phyloP scores from a whole-genome alignment of 1,140 invertebrate genomes.

The Zaprionus africanus region DNA sequence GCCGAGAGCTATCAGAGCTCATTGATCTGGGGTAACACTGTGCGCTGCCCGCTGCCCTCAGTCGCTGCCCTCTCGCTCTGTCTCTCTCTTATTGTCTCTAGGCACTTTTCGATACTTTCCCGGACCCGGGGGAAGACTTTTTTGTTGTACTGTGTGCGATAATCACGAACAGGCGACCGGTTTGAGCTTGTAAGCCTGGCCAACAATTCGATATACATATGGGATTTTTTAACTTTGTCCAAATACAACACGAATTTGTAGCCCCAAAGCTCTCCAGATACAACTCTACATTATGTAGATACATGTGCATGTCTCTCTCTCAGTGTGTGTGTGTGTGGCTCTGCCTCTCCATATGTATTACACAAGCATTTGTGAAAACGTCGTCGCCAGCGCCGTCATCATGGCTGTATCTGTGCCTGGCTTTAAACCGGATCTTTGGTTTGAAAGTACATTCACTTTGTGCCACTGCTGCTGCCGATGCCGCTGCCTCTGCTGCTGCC shows the following conservation, averaged over 20 bases:
- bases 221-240: conserved; percentile 40
- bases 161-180: conserved; percentile 56
- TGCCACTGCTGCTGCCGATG: conserved; percentile 45
- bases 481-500: conserved; percentile 17
- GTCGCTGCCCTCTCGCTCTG: conserved; percentile 6
- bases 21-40: conserved; percentile 62
- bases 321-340: conserved; percentile 17
- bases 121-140: conserved; percentile 30
- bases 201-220: conserved; percentile 52
- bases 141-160: conserved; percentile 42
- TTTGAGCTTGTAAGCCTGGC: conserved; percentile 48
- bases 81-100: not conserved
- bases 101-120: conserved; percentile 36
- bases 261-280: conserved; percentile 46
- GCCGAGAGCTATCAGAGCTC: conserved; percentile 64
- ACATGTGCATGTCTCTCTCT: not conserved
- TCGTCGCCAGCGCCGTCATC: conserved; percentile 64
- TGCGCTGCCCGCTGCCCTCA: conserved; percentile 14
- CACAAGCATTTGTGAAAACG: conserved; percentile 81
- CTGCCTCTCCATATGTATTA: conserved; percentile 68
- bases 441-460: conserved; percentile 83
- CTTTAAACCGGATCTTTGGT: conserved; percentile 81
- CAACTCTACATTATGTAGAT: conserved; percentile 12
- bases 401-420: conserved; percentile 71
- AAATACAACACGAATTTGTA: conserved; percentile 59